phyloP scores from a whole-genome alignment of 1,140 invertebrate species.

The Mactra quadrangularis region DNA sequence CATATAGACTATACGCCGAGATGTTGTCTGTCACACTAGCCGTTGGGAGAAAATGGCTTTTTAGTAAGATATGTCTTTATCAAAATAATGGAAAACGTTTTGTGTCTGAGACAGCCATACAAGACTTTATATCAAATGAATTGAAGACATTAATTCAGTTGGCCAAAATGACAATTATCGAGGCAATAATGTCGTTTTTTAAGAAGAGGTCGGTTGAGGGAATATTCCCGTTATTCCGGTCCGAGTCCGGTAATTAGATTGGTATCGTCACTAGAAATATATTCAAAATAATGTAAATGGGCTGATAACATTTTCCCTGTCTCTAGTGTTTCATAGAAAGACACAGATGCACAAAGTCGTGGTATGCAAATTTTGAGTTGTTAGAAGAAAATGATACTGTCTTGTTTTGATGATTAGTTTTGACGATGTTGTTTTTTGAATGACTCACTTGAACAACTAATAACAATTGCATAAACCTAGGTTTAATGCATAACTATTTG shows the following conservation, averaged over 20 bases:
- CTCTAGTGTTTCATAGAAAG: neutral
- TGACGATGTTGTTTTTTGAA: no score
- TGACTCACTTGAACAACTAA: no score
- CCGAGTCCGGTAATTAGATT: constrained; percentile 57
- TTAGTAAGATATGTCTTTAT: constrained; percentile 62
- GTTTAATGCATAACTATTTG: no score
- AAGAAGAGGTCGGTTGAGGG: constrained; percentile 7
- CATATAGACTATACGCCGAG: constrained; percentile 32
- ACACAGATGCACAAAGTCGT: constrained; percentile 19
- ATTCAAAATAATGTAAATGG: constrained; percentile 61
- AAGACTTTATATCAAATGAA: constrained; percentile 58
- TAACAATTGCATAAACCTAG: no score
- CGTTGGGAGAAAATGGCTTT: constrained; percentile 42
- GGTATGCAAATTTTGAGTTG: constrained; percentile 12
- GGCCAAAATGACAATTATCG: constrained; percentile 58
- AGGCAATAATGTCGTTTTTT: constrained; percentile 10
- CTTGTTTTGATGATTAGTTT: no score
- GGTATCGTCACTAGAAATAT: constrained; percentile 50
- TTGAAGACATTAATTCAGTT: constrained; percentile 60
- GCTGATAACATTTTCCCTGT: constrained; percentile 53
- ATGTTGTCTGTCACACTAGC: constrained; percentile 50
- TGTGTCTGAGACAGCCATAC: constrained; percentile 43
- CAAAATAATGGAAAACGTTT: constrained; percentile 64
- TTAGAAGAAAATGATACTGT: no score
- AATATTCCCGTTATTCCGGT: neutral